These are phyloP conservation scores for Strongylocentrotus purpuratus DNA, from an alignment of 35 echinoderm and acorn worm genomes.

Conservation along the genomic window DNA sequence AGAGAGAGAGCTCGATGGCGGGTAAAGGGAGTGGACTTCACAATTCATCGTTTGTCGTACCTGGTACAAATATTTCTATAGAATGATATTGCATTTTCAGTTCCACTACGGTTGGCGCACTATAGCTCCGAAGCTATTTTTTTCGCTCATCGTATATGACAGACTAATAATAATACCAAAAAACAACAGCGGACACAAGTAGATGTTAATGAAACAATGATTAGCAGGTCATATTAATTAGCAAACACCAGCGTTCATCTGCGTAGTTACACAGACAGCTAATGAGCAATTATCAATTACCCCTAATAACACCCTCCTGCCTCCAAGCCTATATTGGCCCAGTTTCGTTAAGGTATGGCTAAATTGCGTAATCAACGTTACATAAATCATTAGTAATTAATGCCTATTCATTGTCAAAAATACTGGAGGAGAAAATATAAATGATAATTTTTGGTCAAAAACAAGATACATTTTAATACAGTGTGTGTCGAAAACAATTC, in stretches of 20 bases:
- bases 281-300: neutral
- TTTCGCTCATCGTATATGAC: neutral
- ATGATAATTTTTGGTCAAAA: neutral
- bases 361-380: too few relatives aligned
- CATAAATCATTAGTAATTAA: neutral
- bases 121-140: neutral
- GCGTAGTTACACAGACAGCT: neutral
- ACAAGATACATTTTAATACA: neutral
- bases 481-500: neutral
- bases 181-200: neutral
- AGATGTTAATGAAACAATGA: neutral
- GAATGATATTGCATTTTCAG: neutral
- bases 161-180: neutral
- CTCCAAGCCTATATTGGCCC: neutral
- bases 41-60: too few relatives aligned
- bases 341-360: too few relatives aligned
- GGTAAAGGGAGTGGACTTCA: neutral
- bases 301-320: neutral
- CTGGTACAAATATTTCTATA: neutral
- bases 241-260: neutral
- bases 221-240: neutral
- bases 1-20: neutral
- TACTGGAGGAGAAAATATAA: neutral
- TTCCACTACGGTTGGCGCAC: neutral
- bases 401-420: neutral